These are phyloP conservation scores for Papilio polytes DNA, from an alignment of 1,140 invertebrate species.

Conservation along the genomic window DNA sequence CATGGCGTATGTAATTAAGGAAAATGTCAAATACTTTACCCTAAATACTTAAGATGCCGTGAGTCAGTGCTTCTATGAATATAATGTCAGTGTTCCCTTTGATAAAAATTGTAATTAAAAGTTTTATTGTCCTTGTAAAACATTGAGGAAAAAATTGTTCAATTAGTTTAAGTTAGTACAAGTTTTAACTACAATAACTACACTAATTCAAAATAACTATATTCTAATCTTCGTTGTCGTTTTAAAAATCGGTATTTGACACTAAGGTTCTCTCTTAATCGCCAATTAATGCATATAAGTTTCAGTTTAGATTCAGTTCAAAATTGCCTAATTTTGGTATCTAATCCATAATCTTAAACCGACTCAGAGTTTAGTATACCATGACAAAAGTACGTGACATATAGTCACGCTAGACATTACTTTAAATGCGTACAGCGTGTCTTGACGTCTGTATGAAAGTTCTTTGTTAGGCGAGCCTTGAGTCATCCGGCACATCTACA, in stretches of 20 bases:
- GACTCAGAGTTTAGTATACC: slow-evolving; percentile 3
- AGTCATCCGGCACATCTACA: slow-evolving; percentile 48
- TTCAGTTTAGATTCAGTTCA: neutral
- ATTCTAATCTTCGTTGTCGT: too few relatives aligned
- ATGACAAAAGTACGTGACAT: slow-evolving; percentile 39
- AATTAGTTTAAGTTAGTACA: neutral
- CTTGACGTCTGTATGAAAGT: slow-evolving; percentile 12
- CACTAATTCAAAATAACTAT: too few relatives aligned
- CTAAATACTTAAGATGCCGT: slow-evolving; percentile 10
- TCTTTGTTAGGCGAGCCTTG: slow-evolving; percentile 45
- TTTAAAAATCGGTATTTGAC: too few relatives aligned
- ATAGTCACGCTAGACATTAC: slow-evolving; percentile 38
- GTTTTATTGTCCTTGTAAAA: neutral
- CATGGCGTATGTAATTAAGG: neutral
- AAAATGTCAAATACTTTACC: slow-evolving; percentile 26
- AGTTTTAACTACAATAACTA: too few relatives aligned
- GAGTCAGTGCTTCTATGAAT: neutral
- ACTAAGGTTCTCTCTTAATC: too few relatives aligned
- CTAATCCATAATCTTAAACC: neutral
- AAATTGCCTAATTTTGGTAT: neutral
- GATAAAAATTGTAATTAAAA: neutral
- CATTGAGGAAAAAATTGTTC: neutral
- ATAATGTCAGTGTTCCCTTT: neutral
- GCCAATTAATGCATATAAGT: too few relatives aligned
- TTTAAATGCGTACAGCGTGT: neutral